Conservation (phyloP, 1,140 invertebrate genomes). For the Cotesia glomerata region DNA sequence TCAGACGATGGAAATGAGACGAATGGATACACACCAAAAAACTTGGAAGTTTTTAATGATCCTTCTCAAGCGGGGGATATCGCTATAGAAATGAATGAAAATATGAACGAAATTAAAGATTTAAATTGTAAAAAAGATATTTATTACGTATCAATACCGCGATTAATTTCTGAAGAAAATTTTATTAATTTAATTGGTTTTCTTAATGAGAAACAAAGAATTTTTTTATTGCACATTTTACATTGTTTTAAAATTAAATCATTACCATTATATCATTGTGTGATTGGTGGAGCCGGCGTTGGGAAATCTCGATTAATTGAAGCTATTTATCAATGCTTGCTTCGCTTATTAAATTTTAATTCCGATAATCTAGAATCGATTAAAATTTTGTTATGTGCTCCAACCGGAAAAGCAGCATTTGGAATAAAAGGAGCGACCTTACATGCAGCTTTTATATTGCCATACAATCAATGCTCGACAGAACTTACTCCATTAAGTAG, state of each 20-base stretch:
- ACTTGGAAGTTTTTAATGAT: no score
- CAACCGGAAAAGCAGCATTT: slow-evolving; percentile 51
- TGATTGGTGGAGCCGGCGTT: slow-evolving; percentile 35
- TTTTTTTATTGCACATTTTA: slow-evolving; percentile 31
- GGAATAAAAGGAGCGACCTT: slow-evolving; percentile 41
- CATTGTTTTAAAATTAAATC: slow-evolving; percentile 34
- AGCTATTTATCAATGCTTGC: slow-evolving; percentile 31
- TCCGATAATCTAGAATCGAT: neutral
- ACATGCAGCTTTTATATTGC: slow-evolving; percentile 44
- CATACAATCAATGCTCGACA: slow-evolving; percentile 30
- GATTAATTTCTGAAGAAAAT: slow-evolving; percentile 2
- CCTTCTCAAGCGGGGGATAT: no score
- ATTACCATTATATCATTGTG: slow-evolving; percentile 29
- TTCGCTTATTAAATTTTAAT: slow-evolving; percentile 16
- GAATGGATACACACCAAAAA: no score
- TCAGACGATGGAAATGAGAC: neutral
- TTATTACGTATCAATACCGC: neutral
- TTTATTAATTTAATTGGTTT: neutral
- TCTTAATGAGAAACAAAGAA: slow-evolving; percentile 24
- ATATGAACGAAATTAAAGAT: no score
- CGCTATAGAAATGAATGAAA: no score
- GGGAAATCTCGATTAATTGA: slow-evolving; percentile 38
- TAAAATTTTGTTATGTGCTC: slow-evolving; percentile 35
- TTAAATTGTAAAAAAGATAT: no score
- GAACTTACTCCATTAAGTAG: neutral